phyloP scores from a whole-genome alignment of 2,113 vertebrate species.

The Epinephelus fuscoguttatus region DNA sequence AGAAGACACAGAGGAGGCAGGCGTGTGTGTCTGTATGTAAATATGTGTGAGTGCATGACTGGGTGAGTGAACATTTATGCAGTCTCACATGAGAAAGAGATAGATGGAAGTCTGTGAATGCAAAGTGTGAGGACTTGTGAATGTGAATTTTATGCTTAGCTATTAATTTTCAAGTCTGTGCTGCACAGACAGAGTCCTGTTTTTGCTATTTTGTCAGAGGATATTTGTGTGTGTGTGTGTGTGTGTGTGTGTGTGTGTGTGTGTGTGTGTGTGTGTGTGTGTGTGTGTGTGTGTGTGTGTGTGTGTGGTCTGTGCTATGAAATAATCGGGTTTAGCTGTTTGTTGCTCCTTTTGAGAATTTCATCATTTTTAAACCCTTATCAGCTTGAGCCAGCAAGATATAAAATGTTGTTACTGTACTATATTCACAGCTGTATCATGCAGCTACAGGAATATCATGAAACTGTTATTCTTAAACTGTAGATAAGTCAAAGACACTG shows the following conservation, averaged over 20 bases:
- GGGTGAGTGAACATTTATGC: constrained; percentile 20
- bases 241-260: too few species aligned
- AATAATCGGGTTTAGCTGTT: constrained; percentile 13
- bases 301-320: background rate
- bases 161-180: constrained; percentile 17
- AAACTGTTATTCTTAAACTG: constrained; percentile 3
- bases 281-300: background rate
- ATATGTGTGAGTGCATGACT: background rate
- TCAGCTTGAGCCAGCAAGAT: constrained; percentile 41
- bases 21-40: background rate
- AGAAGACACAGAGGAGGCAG: background rate
- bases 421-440: background rate
- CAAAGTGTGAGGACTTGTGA: constrained; percentile 3
- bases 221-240: constrained; percentile 10
- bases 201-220: background rate
- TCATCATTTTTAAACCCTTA: background rate
- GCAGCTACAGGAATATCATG: constrained; percentile 12
- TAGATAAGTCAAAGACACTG: background rate
- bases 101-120: constrained; percentile 2
- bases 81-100: background rate
- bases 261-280: too few species aligned
- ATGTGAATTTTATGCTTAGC: constrained; percentile 47
- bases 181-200: background rate
- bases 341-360: constrained; percentile 11
- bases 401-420: constrained; percentile 4